These are phyloP conservation scores for Silurus meridionalis DNA, from an alignment of 2,113 vertebrate genomes.

Conservation along the genomic window DNA sequence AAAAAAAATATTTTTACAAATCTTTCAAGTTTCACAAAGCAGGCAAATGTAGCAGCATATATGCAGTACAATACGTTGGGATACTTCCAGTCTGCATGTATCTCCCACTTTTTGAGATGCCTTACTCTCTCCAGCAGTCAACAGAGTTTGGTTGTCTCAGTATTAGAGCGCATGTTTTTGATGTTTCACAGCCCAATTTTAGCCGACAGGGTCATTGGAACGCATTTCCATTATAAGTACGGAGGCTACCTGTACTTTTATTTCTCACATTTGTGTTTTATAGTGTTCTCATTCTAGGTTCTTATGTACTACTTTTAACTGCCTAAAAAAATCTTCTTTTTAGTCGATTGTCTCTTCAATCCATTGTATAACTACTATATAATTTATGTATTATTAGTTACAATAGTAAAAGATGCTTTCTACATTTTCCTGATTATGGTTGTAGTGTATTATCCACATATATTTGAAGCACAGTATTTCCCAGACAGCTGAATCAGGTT, in stretches of 20 bases:
- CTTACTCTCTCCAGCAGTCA: too few relatives aligned
- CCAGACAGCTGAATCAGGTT: neutral
- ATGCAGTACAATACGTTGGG: too few relatives aligned
- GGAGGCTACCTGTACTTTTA: neutral
- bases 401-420: neutral
- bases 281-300: neutral
- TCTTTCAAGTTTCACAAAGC: too few relatives aligned
- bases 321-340: neutral
- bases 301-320: neutral
- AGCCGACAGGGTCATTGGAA: too few relatives aligned
- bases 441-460: neutral
- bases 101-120: too few relatives aligned
- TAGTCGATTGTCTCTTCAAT: neutral
- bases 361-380: neutral
- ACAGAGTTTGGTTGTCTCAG: too few relatives aligned
- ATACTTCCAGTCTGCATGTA: too few relatives aligned
- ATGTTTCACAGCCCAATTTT: too few relatives aligned
- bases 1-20: too few relatives aligned
- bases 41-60: too few relatives aligned
- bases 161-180: too few relatives aligned
- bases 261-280: neutral
- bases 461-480: neutral
- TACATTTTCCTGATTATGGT: neutral
- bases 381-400: neutral
- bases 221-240: too few relatives aligned